These are phyloP conservation scores for Agrypnus murinus DNA, from an alignment of 2,888 invertebrate genomes.

Conservation along the genomic window DNA sequence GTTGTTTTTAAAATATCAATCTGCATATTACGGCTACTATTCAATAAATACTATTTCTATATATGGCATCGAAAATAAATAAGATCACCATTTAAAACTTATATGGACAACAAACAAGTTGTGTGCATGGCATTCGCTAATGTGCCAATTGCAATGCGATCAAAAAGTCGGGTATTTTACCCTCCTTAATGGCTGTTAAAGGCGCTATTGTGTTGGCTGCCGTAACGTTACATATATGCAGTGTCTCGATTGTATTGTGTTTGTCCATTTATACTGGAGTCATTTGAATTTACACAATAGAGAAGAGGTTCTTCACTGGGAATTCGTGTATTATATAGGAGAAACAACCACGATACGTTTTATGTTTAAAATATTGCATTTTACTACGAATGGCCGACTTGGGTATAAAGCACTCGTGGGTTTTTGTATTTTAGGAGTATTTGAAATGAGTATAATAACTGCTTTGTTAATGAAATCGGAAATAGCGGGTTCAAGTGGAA, in stretches of 20 bases:
- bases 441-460: too few relatives aligned
- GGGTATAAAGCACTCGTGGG: too few relatives aligned
- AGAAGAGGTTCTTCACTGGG: slow-evolving; percentile 39
- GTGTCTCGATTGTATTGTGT: slow-evolving; percentile 46
- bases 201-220: slow-evolving; percentile 49
- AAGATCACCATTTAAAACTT: slow-evolving; percentile 38
- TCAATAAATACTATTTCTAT: slow-evolving; percentile 42
- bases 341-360: slow-evolving; percentile 40
- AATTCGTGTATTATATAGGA: slow-evolving; percentile 41
- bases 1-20: slow-evolving; percentile 37
- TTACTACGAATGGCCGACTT: background rate
- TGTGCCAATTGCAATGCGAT: slow-evolving; percentile 56
- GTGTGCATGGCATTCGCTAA: slow-evolving; percentile 55
- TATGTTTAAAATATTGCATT: slow-evolving; percentile 29
- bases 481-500: too few relatives aligned
- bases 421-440: too few relatives aligned
- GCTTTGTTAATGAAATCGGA: too few relatives aligned
- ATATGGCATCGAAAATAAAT: slow-evolving; percentile 46
- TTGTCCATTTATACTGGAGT: slow-evolving; percentile 44
- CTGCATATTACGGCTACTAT: slow-evolving; percentile 49
- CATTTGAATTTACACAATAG: slow-evolving; percentile 50
- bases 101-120: slow-evolving; percentile 53
- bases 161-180: slow-evolving; percentile 48
- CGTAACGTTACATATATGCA: slow-evolving; percentile 50
- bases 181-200: slow-evolving; percentile 49